Evolutionary conservation across 2,797 vertebrate species (phyloP), one percentile per base, ranked within the genome.

Genomic region (Spinibarbus caldwelli): DNA sequence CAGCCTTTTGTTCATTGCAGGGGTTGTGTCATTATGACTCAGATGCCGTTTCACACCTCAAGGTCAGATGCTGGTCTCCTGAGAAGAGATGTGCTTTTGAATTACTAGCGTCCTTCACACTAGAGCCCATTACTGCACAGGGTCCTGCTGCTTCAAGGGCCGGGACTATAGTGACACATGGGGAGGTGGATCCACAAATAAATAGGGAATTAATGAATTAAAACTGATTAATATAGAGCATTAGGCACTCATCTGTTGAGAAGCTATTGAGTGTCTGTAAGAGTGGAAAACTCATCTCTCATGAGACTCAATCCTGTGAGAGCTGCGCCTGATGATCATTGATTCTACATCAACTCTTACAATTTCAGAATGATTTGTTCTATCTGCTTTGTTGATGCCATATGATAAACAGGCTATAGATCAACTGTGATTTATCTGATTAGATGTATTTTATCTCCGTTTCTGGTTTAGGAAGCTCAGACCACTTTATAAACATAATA

Each of bases 401-500:
- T 34, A 57, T 57, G 49, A 83, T 73, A n/a, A 3, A 62, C 21
- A 2, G 14, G 21, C 7, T 83, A 10, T 47, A 52, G 23, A 36
- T 80, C 23, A 41, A 5, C 4, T 23, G 23, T 6, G 14, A 49
- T 26, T 41, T 26, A 78, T 41, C 64, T 45, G 26, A 45, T 43
- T n/a, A n/a, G n/a, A n/a, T n/a, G n/a, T n/a, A n/a, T n/a, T 78
- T 49, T 43, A 26, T 19, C 31, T 49, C 45, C 0, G 2, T 78
- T 23, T 82, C n/a, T 68, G 54, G 21, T 47, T 68, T 23, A 26
- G 6, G 64, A 82, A 36, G 59, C 66, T 57, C 31, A 66, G 49
- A 36, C 38, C n/a, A 19, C 26, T 70, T 75, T 86, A 49, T 34
- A 71, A 82, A 59, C 43, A 14, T 62, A 54, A 45, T 68, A 45